phyloP scores from a whole-genome alignment of 2,797 vertebrate genomes.

The Scyliorhinus canicula region DNA sequence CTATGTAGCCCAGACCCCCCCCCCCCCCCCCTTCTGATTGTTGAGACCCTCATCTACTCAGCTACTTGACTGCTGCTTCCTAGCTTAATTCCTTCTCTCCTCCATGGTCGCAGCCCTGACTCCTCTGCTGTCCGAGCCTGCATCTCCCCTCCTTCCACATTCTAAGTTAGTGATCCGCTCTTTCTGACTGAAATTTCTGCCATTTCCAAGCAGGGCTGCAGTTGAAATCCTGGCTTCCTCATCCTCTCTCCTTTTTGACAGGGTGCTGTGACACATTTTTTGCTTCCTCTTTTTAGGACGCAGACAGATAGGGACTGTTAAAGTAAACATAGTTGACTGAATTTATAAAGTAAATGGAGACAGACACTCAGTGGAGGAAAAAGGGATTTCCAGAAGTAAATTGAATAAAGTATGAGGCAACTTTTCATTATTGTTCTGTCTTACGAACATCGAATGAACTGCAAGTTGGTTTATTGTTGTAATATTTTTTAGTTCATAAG shows the following conservation, averaged over 20 bases:
- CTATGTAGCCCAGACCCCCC: not conserved
- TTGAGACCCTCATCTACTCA: not conserved
- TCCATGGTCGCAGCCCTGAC: not conserved
- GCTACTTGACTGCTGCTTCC: too few relatives aligned
- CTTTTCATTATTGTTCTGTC: not conserved
- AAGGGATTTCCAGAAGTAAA: not conserved
- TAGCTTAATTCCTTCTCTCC: not conserved
- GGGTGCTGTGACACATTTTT: not conserved
- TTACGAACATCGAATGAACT: not conserved
- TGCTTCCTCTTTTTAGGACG: not conserved
- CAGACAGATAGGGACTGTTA: not conserved
- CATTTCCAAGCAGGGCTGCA: not conserved
- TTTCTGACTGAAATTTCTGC: not conserved
- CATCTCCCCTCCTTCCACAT: not conserved
- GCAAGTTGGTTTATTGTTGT: not conserved
- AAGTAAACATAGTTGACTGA: not conserved
- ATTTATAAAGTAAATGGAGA: not conserved
- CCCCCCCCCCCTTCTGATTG: not conserved
- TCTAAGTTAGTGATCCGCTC: not conserved
- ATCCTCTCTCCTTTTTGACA: not conserved
- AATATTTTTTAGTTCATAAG: too few relatives aligned
- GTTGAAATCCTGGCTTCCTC: not conserved
- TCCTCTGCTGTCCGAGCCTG: not conserved
- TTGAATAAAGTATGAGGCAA: not conserved
- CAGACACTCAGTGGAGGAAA: not conserved